A percentile compares a stretch with the other conserved stretches of the same genome.
Conservation (phyloP, 2,113 vertebrate genomes). For the Craseonycteris thonglongyai region DNA sequence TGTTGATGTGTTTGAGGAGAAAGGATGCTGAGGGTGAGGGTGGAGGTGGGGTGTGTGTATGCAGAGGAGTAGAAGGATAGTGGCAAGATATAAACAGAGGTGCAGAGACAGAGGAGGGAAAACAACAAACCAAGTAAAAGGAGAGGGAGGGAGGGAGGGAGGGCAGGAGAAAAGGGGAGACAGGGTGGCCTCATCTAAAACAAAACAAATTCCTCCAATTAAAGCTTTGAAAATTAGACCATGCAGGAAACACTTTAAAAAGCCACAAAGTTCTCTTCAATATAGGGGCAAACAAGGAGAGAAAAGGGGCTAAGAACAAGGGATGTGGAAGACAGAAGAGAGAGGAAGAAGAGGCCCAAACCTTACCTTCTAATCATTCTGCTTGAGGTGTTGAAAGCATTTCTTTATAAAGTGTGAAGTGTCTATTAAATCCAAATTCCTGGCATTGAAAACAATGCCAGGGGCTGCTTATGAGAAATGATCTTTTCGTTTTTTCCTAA, state of each 20-base stretch:
- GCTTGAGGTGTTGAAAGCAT: neutral
- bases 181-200: neutral
- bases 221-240: neutral
- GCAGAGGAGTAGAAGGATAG: neutral
- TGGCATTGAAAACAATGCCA: neutral
- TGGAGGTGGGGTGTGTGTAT: too few relatives aligned
- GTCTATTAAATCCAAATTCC: conserved; percentile 25
- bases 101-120: neutral
- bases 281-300: neutral
- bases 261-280: neutral
- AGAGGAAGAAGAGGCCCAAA: neutral
- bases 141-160: fast-evolving
- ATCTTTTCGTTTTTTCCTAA: conserved; percentile 13
- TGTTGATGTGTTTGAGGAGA: neutral
- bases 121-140: neutral
- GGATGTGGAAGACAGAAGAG: neutral
- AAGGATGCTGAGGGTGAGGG: neutral
- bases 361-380: neutral
- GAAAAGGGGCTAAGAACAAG: neutral
- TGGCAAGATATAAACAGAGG: neutral
- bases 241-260: neutral
- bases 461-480: neutral
- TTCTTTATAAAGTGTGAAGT: conserved; percentile 21
- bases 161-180: neutral
- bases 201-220: neutral